Base-by-base conservation (phyloP, 2,113 vertebrate genomes). In the Ochotona curzoniae region DNA sequence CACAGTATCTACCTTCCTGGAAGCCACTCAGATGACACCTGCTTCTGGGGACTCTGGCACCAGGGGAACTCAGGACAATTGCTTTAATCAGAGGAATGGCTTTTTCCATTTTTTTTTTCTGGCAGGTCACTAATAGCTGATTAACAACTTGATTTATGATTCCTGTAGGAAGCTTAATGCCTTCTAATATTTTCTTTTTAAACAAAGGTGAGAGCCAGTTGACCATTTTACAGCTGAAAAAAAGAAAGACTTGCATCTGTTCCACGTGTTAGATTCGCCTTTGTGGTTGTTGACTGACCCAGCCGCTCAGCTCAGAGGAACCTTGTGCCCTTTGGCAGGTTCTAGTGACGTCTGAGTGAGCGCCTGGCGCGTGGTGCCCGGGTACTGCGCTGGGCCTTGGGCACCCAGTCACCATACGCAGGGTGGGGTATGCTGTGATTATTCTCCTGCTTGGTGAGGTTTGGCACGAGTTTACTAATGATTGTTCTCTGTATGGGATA, bases 51-150 rank as follows among this genome's bases (percentile, higher is more conserved):
- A 4, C 54, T 66, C 32, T 12, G 12, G 66, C 30, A 71, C 51
- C 47, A 32, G 60, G 67, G 76, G 81, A 51, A 64, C 14, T 35
- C 0, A 0, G 35, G 25, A 28, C 84, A 67, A 35, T 91, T 69
- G 38, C 30, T 88, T 87, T 90, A 82, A 66, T 90, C 78, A 87
- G 63, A 96, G 47, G 26, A 82, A 75, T 80, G 83, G 26, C 51
- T 83, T 89, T 73, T 91, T 11, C 51, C n/a, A 6, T 44, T 87
- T 64, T 90, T 44, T 4, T 94, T 87, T 67, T 54, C 70, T 92
- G 75, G 47, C 76, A 91, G 32, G 87, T 83, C 84, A 84, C 94
- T 94, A 57, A 88, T 60, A 89, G n/a, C 69, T 95, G 75, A 87
- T 95, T 94, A 94, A 87, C 28, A 69, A 66, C 51, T 94, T 87